Evolutionary conservation across 1,140 invertebrate genomes (phyloP).

Genomic region (Tyrophagus putrescentiae): DNA sequence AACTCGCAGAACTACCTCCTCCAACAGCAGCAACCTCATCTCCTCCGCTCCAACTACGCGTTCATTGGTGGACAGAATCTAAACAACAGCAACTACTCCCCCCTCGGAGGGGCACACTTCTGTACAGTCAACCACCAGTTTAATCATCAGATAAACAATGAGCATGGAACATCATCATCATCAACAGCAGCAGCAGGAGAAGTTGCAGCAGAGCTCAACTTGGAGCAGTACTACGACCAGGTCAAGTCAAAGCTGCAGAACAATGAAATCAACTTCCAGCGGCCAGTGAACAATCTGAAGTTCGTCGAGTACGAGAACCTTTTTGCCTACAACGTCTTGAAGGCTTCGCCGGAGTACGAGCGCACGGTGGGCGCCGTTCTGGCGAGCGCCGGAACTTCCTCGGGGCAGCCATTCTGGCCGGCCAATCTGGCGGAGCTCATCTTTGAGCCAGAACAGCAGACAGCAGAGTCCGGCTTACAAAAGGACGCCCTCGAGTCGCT

Average conservation of each 20-base stretch:
- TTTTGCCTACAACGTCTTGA: conserved; percentile 4
- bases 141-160: too few relatives aligned
- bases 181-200: too few relatives aligned
- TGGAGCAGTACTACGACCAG: not conserved
- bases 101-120: too few relatives aligned
- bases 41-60: too few relatives aligned
- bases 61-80: too few relatives aligned
- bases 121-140: too few relatives aligned
- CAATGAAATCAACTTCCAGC: not conserved
- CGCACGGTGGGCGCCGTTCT: not conserved
- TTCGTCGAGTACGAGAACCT: conserved; percentile 10
- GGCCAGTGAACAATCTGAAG: conserved; percentile 2
- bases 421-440: not conserved
- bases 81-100: too few relatives aligned
- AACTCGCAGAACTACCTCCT: too few relatives aligned
- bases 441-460: not conserved
- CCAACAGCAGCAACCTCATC: too few relatives aligned
- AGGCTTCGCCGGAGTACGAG: not conserved
- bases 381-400: not conserved
- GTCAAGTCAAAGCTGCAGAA: not conserved
- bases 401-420: not conserved
- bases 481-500: not conserved
- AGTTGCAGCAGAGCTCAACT: too few relatives aligned
- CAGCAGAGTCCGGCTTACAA: not conserved
- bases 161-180: too few relatives aligned